Percentiles rank a stretch among this genome's conserved stretches.
These are phyloP conservation scores for Resseliella maxima DNA, from an alignment of 2,888 invertebrate species.

Conservation along the genomic window DNA sequence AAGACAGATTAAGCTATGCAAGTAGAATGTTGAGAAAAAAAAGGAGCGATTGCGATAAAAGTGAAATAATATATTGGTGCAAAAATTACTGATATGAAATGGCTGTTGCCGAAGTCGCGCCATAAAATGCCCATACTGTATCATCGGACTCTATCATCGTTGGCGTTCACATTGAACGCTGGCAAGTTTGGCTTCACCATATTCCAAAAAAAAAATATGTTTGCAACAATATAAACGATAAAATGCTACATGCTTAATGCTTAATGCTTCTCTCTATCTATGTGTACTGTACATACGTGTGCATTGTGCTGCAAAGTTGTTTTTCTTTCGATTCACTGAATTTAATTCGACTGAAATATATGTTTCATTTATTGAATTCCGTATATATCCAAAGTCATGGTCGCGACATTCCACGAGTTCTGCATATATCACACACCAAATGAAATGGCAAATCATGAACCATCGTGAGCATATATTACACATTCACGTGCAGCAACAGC, in stretches of 20 bases:
- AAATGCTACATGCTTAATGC: neutral
- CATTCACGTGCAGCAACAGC: conserved; percentile 16
- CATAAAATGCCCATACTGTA: neutral
- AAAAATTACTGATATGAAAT: conserved; percentile 46
- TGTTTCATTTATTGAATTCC: conserved; percentile 48
- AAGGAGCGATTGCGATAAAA: conserved; percentile 35
- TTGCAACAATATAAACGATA: neutral
- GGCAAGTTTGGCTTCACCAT: too few relatives aligned
- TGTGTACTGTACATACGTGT: neutral
- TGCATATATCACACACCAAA: conserved; percentile 44
- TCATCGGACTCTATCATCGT: neutral
- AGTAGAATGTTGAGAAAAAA: neutral
- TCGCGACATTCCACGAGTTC: conserved; percentile 29
- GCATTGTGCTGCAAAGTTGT: neutral
- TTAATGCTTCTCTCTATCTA: too few relatives aligned
- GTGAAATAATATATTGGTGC: conserved; percentile 51
- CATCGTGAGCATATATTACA: conserved; percentile 43
- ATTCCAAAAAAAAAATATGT: too few relatives aligned
- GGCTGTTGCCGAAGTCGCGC: neutral
- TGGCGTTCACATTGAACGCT: neutral
- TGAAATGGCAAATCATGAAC: conserved; percentile 45
- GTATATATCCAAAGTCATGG: neutral
- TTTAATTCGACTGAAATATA: conserved; percentile 44
- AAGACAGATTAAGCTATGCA: neutral
- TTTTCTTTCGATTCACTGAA: neutral